Base-by-base conservation (phyloP, 2,113 vertebrate species). In the Oxyura jamaicensis region DNA sequence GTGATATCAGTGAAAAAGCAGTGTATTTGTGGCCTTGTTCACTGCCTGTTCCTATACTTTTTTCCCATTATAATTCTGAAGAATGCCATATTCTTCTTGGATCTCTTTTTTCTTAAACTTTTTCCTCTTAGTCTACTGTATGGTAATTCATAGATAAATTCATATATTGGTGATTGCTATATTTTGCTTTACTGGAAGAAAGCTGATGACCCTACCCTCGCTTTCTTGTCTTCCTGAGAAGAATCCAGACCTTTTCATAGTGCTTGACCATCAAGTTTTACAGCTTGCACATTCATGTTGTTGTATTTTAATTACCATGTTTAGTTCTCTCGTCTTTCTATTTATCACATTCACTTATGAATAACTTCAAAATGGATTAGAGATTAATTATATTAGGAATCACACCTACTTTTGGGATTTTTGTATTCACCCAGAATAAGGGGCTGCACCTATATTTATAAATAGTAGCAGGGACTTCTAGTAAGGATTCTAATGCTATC, bases 241-340 rank as follows among this genome's bases (percentile, higher is more conserved):
- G 41, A 44, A 71, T 74, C 10, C 60, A 86, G 68, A 92, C 31
- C 36, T 81, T 77, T 71, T 31, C 29, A 15, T 19, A 63, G 19
- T 13, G 28, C 84, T 25, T 56, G 66, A 72, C 75, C 53, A 44
- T 71, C 76, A 72, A 69, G 36, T 88, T 90, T 88, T 86, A 77
- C 66, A 84, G 33, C 52, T 91, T 81, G 26, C 69, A 35, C 88
- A 88, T 78, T 81, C 56, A 55, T 83, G 31, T 80, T 93, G 76
- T 86, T 60, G 77, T 83, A 71, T 90, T 93, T 88, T 93, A 94
- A 93, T 93, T 91, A 60, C 33, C 72, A 35, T 59, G 67, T 53
- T 85, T 25, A 36, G 11, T 69, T 88, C 36, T 88, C 41, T 78
- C 28, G 77, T 83, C 55, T 81, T 94, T 33, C 3, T 44, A 42